These are phyloP conservation scores for Plestiodon gilberti DNA, from an alignment of 2,113 vertebrate species.

Conservation along the genomic window DNA sequence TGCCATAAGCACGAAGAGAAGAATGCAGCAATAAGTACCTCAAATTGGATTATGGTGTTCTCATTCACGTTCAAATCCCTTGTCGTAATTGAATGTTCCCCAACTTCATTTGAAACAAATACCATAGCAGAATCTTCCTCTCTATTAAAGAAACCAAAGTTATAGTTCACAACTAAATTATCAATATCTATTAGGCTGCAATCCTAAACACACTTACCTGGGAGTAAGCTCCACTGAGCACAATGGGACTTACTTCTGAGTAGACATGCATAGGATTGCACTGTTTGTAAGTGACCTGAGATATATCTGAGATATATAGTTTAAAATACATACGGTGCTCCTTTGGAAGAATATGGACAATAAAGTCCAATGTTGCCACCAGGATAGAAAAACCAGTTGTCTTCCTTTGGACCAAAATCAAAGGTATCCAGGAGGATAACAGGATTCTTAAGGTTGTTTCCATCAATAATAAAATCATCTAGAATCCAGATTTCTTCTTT, in stretches of 20 bases:
- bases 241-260: no score
- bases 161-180: slow-evolving; percentile 7
- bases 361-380: slow-evolving; percentile 96
- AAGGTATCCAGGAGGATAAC: slow-evolving; percentile 90
- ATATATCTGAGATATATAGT: background rate
- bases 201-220: no score
- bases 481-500: slow-evolving; percentile 99
- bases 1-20: slow-evolving; percentile 33
- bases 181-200: background rate
- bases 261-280: no score
- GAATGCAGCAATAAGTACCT: slow-evolving; percentile 79
- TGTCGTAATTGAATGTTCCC: slow-evolving; percentile 96
- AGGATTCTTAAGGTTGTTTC: slow-evolving; percentile 88
- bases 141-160: slow-evolving; percentile 70
- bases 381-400: slow-evolving; percentile 96
- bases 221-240: no score
- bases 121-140: slow-evolving; percentile 98
- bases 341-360: slow-evolving; percentile 94
- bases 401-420: slow-evolving; percentile 90
- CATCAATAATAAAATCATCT: slow-evolving; percentile 96
- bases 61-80: slow-evolving; percentile 93
- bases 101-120: slow-evolving; percentile 94
- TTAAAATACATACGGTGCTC: slow-evolving; percentile 85
- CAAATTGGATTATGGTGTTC: slow-evolving; percentile 97
- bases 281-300: background rate